A percentile compares a stretch with the other conserved stretches of the same genome.
Evolutionary conservation across 2,797 vertebrate species (phyloP).

Genomic region (Bradypodion pumilum): DNA sequence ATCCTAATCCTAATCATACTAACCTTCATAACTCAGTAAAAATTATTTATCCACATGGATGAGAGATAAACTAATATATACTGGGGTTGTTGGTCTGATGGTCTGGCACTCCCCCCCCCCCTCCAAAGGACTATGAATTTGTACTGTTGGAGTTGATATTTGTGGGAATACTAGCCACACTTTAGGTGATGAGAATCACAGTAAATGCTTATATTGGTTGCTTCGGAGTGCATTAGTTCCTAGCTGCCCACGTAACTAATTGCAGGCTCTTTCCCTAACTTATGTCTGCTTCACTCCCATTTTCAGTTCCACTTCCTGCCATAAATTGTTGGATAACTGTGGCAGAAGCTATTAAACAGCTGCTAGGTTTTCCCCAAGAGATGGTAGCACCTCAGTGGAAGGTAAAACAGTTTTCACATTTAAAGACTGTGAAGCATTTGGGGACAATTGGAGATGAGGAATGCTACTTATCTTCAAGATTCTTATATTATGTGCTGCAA

Average conservation of each 20-base stretch:
- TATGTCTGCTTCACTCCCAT: slow-evolving; percentile 1
- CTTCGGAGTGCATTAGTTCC: neutral
- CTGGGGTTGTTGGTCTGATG: too few relatives aligned
- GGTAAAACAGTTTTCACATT: slow-evolving; percentile 36
- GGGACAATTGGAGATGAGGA: slow-evolving; percentile 32
- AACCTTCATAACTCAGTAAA: too few relatives aligned
- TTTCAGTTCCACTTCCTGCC: neutral
- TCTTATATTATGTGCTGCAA: slow-evolving; percentile 25
- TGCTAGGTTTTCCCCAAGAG: slow-evolving; percentile 46
- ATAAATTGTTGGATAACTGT: neutral
- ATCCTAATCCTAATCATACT: too few relatives aligned
- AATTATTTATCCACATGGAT: too few relatives aligned
- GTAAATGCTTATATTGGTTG: neutral
- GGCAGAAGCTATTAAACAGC: neutral
- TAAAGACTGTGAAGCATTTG: slow-evolving; percentile 43
- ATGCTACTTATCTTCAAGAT: slow-evolving; percentile 7
- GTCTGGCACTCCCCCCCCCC: too few relatives aligned
- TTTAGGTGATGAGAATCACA: neutral
- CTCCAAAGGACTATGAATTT: neutral
- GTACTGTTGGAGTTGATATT: neutral
- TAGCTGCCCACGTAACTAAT: accelerated
- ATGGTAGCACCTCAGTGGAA: slow-evolving; percentile 8
- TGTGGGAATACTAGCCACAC: too few relatives aligned
- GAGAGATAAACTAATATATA: too few relatives aligned
- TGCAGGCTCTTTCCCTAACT: neutral